phyloP scores from a whole-genome alignment of 1,140 invertebrate genomes.

The Palaemon carinicauda region DNA sequence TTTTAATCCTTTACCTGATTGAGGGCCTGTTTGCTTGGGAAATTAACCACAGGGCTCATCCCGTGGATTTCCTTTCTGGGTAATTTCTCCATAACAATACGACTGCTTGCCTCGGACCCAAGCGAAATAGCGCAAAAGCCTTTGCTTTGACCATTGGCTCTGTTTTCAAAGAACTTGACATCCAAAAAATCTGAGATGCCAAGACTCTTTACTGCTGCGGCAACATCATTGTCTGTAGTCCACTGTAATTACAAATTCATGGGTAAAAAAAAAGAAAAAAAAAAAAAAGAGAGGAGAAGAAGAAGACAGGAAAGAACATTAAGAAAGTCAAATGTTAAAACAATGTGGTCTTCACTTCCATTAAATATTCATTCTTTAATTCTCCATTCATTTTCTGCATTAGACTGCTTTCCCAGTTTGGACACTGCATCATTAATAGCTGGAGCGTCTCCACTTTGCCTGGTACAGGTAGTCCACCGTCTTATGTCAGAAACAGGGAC shows the following conservation, averaged over 20 bases:
- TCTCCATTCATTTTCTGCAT: too few species aligned
- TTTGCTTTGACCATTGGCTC: conserved; percentile 98
- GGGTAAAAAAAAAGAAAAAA: conserved; percentile 11
- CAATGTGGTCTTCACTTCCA: too few species aligned
- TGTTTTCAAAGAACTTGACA: conserved; percentile 99
- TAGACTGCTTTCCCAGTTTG: too few species aligned
- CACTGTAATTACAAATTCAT: conserved; percentile 75
- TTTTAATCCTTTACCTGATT: conserved; percentile 66
- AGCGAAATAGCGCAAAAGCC: conserved; percentile 94
- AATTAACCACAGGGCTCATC: conserved; percentile 91
- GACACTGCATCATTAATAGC: too few species aligned
- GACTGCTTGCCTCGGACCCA: conserved; percentile 89
- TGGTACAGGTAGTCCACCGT: too few species aligned
- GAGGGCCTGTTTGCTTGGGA: conserved; percentile 91
- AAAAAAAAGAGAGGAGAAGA: too few species aligned
- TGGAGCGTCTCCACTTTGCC: too few species aligned
- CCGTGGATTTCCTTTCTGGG: conserved; percentile 95
- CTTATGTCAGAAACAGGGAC: too few species aligned
- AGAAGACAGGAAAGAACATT: too few species aligned
- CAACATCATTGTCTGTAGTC: conserved; percentile 97
- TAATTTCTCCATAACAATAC: conserved; percentile 89
- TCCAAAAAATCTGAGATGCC: conserved; percentile 95
- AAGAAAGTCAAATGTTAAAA: too few species aligned
- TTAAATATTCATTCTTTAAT: too few species aligned
- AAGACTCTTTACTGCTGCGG: conserved; percentile 83